Base-by-base conservation (phyloP, 2,888 invertebrate species). In the Fragum sueziense region DNA sequence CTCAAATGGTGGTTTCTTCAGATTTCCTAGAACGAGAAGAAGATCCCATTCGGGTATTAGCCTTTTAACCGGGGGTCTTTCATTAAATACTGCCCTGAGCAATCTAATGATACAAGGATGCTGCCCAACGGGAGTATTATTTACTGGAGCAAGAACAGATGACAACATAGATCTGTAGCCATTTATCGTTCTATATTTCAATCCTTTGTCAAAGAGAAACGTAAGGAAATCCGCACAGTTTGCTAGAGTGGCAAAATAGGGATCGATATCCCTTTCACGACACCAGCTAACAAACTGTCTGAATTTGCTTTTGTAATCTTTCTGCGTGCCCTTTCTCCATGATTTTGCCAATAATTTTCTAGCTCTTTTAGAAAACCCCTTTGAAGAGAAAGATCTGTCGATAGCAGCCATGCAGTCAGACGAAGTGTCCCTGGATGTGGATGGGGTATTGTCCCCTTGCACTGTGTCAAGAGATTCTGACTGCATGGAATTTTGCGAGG, bases 11-110 rank as follows among this genome's bases (percentile, higher is more conserved):
- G 62, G 31, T 47, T 52, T 65, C 54, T 82, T 78, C 59, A 75
- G 29, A 22, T 52, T 59, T n/a, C 34, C 69, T 68, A 47, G 57
- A 76, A 80, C 65, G n/a, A 70, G 65, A 57, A 61, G 57, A 70
- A 76, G 68, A 76, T 82, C 72, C 81, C 78, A 78, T 67, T 75
- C 78, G 37, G 75, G 75, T 52, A 80, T 22, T 2, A 77, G 29
- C 54, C 67, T 74, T 17, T 52, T 54, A 17, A 69, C 25, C n/a
- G 76, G 76, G 41, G 80, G 76, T 25, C 76, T n/a, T 69, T 74
- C 73, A 68, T 80, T 80, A 37, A 80, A 80, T 17, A 80, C 69
- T 17, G 37, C 76, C 54, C 52, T 76, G 3, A 73, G 54, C 20
- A 62, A 31, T 6, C 73, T 22, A 25, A 70, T 74, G 22, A 79